These are phyloP conservation scores for Oplegnathus fasciatus DNA, from an alignment of 2,113 vertebrate species.

Conservation along the genomic window DNA sequence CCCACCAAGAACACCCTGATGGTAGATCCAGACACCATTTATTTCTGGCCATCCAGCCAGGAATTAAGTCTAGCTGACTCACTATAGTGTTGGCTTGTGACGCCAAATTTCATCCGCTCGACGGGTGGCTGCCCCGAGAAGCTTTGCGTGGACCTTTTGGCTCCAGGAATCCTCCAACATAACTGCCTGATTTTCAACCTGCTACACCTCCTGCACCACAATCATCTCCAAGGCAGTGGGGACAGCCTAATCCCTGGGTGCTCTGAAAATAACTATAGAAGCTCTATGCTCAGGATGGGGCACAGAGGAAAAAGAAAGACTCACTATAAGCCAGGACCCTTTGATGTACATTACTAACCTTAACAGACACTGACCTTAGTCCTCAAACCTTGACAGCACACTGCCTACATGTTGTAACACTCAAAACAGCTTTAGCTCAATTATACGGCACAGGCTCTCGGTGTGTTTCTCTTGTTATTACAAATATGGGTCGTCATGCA, in stretches of 20 bases:
- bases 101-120: not conserved
- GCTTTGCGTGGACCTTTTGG: not conserved
- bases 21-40: not conserved
- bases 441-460: not conserved
- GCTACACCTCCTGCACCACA: constrained; percentile 17
- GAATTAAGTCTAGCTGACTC: not conserved
- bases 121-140: not conserved
- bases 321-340: not conserved
- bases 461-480: not conserved
- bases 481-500: constrained; percentile 26
- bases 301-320: not conserved
- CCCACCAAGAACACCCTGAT: not conserved
- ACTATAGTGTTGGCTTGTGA: not conserved
- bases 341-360: not conserved
- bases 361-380: constrained; percentile 23
- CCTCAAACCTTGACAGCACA: constrained; percentile 21
- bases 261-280: not conserved
- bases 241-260: constrained; percentile 14
- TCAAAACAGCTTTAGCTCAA: not conserved
- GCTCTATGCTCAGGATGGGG: not conserved
- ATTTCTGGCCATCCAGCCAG: constrained; percentile 4
- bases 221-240: constrained; percentile 17
- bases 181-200: constrained; percentile 11
- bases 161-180: constrained; percentile 7
- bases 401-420: constrained; percentile 7